Evolutionary conservation across 2,113 vertebrate species (phyloP).

Genomic region (Notothenia coriiceps): DNA sequence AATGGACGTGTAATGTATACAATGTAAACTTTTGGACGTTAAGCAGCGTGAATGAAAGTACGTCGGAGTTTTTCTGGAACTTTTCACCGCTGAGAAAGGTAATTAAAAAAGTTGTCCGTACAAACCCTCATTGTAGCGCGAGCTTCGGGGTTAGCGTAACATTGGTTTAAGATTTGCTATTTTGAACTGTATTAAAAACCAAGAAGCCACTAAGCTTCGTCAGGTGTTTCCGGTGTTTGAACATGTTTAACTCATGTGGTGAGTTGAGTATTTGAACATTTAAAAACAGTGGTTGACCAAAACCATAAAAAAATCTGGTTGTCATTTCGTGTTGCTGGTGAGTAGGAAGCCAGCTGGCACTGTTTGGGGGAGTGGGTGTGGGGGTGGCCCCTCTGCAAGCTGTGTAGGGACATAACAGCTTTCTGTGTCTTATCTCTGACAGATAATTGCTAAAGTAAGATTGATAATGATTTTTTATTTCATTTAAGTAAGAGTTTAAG

Average conservation of each 20-base stretch:
- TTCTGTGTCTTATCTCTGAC: conserved; percentile 52
- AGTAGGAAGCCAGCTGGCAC: conserved; percentile 72
- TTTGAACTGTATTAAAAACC: neutral
- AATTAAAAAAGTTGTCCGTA: neutral
- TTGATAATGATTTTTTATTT: conserved; percentile 38
- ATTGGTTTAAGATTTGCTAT: neutral
- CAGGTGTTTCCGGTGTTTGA: neutral
- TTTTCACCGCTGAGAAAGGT: conserved; percentile 43
- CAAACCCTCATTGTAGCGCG: neutral
- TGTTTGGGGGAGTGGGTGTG: conserved; percentile 31
- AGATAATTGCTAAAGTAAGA: conserved; percentile 66
- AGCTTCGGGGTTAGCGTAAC: neutral
- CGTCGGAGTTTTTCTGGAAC: neutral
- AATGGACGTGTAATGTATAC: neutral
- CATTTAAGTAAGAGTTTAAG: neutral
- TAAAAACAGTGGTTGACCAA: conserved; percentile 20
- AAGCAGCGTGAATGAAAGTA: neutral
- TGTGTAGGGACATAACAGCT: conserved; percentile 41
- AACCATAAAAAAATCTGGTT: conserved; percentile 34
- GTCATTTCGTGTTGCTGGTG: conserved; percentile 43
- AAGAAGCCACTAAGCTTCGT: neutral
- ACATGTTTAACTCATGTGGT: neutral
- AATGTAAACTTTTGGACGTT: conserved; percentile 17
- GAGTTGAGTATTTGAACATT: neutral
- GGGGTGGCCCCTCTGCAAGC: conserved; percentile 29